Percentiles rank a stretch among this genome's conserved stretches.
phyloP scores from a whole-genome alignment of 1,140 invertebrate genomes.

The Aphidius gifuensis region DNA sequence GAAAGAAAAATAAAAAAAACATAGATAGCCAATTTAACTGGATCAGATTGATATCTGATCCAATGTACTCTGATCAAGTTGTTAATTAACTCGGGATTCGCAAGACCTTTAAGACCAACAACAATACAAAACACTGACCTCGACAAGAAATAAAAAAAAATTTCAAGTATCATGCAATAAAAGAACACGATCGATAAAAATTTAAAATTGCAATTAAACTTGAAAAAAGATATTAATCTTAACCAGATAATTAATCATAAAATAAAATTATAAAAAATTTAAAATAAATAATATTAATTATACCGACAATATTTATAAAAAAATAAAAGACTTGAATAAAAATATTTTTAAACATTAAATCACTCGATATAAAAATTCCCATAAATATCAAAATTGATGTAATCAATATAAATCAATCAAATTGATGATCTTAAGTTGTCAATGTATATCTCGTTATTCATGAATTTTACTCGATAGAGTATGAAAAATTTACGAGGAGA shows the following conservation, averaged over 20 bases:
- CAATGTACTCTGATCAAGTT: background rate
- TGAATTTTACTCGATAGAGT: no score
- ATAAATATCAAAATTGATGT: no score
- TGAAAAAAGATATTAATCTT: no score
- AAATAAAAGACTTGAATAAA: background rate
- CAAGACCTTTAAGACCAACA: background rate
- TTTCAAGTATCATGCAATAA: background rate
- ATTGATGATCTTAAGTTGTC: no score
- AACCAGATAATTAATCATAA: background rate
- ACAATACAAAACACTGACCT: background rate
- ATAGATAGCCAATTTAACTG: no score
- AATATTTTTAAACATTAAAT: no score
- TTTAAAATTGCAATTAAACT: background rate
- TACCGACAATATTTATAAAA: background rate
- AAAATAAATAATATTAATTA: constrained; percentile 3
- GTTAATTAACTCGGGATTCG: constrained; percentile 7
- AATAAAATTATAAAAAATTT: background rate
- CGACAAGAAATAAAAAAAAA: background rate
- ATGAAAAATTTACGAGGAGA: no score
- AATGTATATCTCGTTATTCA: no score
- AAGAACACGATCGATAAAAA: constrained; percentile 11
- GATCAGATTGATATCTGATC: no score
- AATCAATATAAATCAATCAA: no score
- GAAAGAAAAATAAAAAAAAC: no score
- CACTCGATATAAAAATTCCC: no score